phyloP scores from a whole-genome alignment of 2,113 vertebrate species.

The Ailurus styani region DNA sequence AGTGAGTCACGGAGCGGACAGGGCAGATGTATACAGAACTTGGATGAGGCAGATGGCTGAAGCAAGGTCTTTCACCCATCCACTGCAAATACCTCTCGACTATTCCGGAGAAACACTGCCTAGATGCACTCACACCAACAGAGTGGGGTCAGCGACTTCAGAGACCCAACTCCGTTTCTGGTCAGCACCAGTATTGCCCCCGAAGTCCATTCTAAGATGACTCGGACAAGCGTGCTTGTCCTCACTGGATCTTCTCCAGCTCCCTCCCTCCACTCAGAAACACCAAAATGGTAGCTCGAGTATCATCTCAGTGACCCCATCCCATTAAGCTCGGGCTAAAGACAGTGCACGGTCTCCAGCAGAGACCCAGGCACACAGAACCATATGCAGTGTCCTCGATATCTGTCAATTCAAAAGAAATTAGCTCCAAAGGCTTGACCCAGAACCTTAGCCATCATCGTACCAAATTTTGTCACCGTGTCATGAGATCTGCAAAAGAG shows the following conservation, averaged over 20 bases:
- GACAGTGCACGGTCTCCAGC: background rate
- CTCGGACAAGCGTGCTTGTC: conserved; percentile 31
- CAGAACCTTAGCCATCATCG: background rate
- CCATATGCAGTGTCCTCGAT: background rate
- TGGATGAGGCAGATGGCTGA: background rate
- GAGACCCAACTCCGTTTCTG: background rate
- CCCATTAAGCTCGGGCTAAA: background rate
- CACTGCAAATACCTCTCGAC: background rate
- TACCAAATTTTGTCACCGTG: background rate
- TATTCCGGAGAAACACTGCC: background rate
- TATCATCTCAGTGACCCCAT: background rate
- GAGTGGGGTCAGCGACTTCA: background rate
- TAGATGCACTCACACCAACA: background rate
- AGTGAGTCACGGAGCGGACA: background rate
- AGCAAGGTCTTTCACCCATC: background rate
- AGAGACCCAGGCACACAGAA: background rate
- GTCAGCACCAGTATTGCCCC: conserved; percentile 22
- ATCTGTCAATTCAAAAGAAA: background rate
- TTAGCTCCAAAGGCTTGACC: background rate
- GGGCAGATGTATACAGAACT: background rate
- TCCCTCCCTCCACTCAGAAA: background rate
- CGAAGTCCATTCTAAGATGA: conserved; percentile 55
- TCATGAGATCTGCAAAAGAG: background rate
- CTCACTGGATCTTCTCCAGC: conserved; percentile 39
- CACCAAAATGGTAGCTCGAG: background rate